Conservation (phyloP, 2,113 vertebrate species). For the Aviceda subcristata region DNA sequence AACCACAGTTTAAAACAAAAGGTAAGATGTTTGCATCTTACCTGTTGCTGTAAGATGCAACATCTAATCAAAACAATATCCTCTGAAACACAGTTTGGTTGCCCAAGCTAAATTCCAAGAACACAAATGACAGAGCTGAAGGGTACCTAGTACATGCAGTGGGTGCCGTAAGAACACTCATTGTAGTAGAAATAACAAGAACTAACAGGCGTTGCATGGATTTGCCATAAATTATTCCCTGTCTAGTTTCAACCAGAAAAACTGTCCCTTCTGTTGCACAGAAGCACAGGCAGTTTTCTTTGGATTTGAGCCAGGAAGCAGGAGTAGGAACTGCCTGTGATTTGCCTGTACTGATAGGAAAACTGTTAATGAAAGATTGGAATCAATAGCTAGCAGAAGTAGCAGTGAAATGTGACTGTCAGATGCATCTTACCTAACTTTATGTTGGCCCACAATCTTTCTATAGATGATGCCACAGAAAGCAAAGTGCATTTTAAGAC, state of each 20-base stretch:
- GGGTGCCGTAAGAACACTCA: not conserved
- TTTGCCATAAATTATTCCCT: not conserved
- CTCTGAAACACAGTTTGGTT: not conserved
- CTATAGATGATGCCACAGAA: not conserved
- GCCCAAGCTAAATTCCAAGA: not conserved
- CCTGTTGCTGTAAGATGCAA: not conserved
- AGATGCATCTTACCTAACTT: not conserved
- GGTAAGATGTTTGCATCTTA: not conserved
- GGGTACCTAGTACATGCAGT: not conserved
- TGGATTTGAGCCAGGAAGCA: not conserved
- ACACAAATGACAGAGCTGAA: not conserved
- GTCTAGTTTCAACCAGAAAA: not conserved
- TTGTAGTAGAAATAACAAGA: not conserved
- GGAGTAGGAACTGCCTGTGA: not conserved
- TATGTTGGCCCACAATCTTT: not conserved
- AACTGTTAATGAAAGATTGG: not conserved
- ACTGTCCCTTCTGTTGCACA: not conserved
- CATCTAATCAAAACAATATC: not conserved
- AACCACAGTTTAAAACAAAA: not conserved
- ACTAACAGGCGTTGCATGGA: not conserved
- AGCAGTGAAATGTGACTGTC: not conserved
- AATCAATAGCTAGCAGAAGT: not conserved
- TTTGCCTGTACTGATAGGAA: not conserved
- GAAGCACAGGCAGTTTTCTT: not conserved
- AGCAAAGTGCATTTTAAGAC: not conserved